Conservation (phyloP, 2,797 vertebrate genomes). For the Cuniculus paca region DNA sequence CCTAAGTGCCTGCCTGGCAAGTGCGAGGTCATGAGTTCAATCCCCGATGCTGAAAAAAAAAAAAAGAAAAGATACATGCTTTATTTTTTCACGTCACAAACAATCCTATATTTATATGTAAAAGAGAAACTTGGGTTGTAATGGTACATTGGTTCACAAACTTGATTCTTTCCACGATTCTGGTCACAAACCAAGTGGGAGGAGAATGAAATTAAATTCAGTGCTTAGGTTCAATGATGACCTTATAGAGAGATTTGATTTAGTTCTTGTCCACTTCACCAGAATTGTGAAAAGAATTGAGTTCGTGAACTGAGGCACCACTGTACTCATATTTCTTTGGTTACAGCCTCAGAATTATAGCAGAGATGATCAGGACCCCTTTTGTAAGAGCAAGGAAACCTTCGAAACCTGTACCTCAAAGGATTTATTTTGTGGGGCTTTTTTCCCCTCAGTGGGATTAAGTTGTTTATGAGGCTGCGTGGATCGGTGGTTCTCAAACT, state of each 20-base stretch:
- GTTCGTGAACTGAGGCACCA: neutral
- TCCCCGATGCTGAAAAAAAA: no score
- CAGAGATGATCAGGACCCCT: conserved; percentile 25
- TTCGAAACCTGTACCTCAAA: neutral
- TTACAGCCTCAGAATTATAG: conserved; percentile 42
- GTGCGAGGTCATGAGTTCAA: no score
- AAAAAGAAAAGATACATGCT: conserved; percentile 11
- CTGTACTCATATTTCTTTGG: conserved; percentile 31
- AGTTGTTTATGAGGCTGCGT: conserved; percentile 23
- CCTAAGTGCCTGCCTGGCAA: no score
- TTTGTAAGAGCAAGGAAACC: conserved; percentile 48
- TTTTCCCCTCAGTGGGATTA: neutral
- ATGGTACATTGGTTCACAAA: neutral
- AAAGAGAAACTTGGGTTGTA: conserved; percentile 19
- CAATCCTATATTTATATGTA: neutral
- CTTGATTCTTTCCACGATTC: neutral
- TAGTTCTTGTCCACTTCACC: neutral
- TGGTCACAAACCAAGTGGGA: neutral
- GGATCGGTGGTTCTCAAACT: conserved; percentile 14
- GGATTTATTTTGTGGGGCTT: neutral
- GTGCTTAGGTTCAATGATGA: neutral
- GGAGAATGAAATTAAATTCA: neutral
- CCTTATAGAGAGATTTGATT: neutral
- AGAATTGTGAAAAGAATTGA: neutral
- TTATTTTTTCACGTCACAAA: conserved; percentile 27